These are phyloP conservation scores for Turritopsis dohrnii DNA, from an alignment of 30 jellyfish, hydroid and myxozoan genomes.

Conservation along the genomic window DNA sequence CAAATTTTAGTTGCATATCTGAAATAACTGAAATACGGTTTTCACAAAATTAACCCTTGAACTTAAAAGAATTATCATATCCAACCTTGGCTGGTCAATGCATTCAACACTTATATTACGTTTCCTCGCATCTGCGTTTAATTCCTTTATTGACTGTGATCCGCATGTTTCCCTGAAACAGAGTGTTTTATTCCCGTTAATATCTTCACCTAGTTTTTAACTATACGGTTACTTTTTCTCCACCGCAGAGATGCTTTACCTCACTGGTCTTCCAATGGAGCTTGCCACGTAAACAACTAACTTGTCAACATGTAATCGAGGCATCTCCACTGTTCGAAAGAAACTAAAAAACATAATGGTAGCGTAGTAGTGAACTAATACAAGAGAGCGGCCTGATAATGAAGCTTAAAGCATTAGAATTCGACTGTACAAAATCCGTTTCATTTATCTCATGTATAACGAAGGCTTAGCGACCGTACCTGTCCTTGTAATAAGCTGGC, in stretches of 20 bases:
- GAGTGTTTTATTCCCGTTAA: not conserved
- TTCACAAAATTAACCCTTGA: too few species aligned
- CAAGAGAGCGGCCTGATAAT: too few species aligned
- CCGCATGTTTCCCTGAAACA: slow-evolving; percentile 23
- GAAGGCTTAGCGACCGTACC: not conserved
- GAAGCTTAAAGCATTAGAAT: not conserved
- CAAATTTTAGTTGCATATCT: too few species aligned
- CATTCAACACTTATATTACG: slow-evolving; percentile 17
- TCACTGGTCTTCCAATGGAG: slow-evolving; percentile 19
- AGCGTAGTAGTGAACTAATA: too few species aligned
- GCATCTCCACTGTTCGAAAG: slow-evolving; percentile 36
- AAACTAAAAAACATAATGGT: slow-evolving; percentile 16
- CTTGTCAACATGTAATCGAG: slow-evolving; percentile 24
- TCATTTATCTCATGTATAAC: not conserved
- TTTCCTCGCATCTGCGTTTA: slow-evolving; percentile 9
- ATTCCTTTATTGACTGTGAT: slow-evolving; percentile 9
- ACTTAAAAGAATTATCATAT: not conserved
- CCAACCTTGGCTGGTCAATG: slow-evolving; percentile 31
- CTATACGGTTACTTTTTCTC: not conserved
- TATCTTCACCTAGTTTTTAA: not conserved
- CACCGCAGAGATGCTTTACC: not conserved
- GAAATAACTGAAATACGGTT: too few species aligned
- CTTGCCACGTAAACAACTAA: slow-evolving; percentile 19
- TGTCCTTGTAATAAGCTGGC: slow-evolving; percentile 20
- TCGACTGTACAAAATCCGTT: not conserved